phyloP scores from a whole-genome alignment of 2,113 vertebrate species.

The Odontesthes bonariensis region DNA sequence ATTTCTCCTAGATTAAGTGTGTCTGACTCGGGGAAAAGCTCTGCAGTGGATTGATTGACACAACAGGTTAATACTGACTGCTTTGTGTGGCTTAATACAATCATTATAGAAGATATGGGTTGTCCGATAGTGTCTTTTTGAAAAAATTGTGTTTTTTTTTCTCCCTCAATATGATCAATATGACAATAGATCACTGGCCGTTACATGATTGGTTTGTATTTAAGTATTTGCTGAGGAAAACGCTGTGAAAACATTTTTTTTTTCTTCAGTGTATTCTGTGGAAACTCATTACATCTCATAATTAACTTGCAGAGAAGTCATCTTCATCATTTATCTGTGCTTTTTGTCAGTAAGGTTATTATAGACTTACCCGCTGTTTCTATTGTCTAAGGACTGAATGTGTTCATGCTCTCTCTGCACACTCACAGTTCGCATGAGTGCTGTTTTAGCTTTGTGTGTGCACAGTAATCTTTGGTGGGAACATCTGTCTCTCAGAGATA shows the following conservation, averaged over 20 bases:
- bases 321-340: conserved; percentile 57
- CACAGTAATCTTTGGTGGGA: conserved; percentile 69
- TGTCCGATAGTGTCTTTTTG: conserved; percentile 7
- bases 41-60: conserved; percentile 21
- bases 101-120: conserved; percentile 45
- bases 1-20: conserved; percentile 38
- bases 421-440: conserved; percentile 20
- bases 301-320: conserved; percentile 55
- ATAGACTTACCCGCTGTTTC: conserved; percentile 41
- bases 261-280: conserved; percentile 9
- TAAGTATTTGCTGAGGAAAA: conserved; percentile 30
- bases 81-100: conserved; percentile 29
- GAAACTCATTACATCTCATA: conserved; percentile 54
- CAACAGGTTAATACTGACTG: conserved; percentile 36
- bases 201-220: conserved; percentile 21
- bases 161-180: conserved; percentile 14
- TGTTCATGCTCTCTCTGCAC: conserved; percentile 39
- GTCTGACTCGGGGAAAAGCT: conserved; percentile 14
- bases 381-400: conserved; percentile 57
- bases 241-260: neutral
- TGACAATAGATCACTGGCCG: conserved; percentile 8
- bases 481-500: conserved; percentile 80
- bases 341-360: conserved; percentile 63
- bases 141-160: neutral
- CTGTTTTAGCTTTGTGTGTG: conserved; percentile 24